Percentiles rank a stretch among this genome's conserved stretches.
These are phyloP conservation scores for Chauna torquata DNA, from an alignment of 2,113 vertebrate genomes.

Conservation along the genomic window DNA sequence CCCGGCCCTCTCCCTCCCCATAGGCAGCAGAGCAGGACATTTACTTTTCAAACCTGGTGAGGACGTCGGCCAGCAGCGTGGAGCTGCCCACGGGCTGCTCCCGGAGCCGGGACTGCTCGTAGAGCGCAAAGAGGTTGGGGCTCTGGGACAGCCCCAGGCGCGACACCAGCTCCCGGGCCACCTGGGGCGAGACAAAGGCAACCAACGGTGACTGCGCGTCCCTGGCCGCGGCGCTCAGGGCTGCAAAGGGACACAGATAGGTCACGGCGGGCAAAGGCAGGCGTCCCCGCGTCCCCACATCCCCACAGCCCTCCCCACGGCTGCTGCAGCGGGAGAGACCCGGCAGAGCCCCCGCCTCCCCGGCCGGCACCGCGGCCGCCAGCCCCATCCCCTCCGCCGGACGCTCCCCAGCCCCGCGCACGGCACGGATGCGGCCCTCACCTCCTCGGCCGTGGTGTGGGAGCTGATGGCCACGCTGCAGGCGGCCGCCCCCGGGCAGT, in stretches of 20 bases:
- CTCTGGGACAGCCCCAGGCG: slow-evolving; percentile 88
- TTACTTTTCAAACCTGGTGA: slow-evolving; percentile 93
- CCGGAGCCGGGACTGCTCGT: slow-evolving; percentile 85
- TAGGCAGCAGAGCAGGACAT: slow-evolving; percentile 39
- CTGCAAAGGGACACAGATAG: slow-evolving; percentile 49
- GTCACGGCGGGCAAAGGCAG: not conserved
- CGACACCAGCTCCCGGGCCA: slow-evolving; percentile 88
- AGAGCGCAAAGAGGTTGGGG: slow-evolving; percentile 90
- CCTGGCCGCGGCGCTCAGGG: slow-evolving; percentile 39
- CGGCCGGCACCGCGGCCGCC: not conserved
- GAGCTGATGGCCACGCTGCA: slow-evolving; percentile 91
- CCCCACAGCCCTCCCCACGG: not conserved
- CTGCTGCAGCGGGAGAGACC: not conserved
- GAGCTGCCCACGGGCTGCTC: slow-evolving; percentile 85
- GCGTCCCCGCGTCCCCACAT: not conserved
- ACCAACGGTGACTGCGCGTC: slow-evolving; percentile 19
- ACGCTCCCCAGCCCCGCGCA: not conserved
- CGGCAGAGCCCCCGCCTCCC: not conserved
- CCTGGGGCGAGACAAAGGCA: slow-evolving; percentile 74
- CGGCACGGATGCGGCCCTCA: not conserved
- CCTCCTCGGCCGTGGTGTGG: slow-evolving; percentile 93
- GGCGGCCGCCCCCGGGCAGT: slow-evolving; percentile 86
- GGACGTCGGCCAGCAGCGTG: slow-evolving; percentile 89
- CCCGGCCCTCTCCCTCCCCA: rapidly evolving
- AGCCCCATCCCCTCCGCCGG: rapidly evolving